These are phyloP conservation scores for Lacanobia oleracea DNA, from an alignment of 2,888 invertebrate species.

Conservation along the genomic window DNA sequence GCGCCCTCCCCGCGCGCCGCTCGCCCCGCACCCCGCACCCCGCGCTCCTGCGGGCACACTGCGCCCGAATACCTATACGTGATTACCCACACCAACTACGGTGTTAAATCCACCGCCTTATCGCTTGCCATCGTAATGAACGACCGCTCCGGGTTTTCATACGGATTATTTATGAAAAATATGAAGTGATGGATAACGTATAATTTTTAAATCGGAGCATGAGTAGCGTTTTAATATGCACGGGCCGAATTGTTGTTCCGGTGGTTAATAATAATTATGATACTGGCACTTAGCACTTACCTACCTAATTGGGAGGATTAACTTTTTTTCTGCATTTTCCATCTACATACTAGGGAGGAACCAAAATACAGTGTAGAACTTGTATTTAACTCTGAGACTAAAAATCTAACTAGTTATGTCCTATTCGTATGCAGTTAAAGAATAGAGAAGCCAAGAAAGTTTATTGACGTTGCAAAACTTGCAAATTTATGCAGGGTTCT, in stretches of 20 bases:
- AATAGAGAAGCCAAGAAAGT: conserved; percentile 40
- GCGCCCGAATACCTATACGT: conserved; percentile 68
- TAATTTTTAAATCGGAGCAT: conserved; percentile 60
- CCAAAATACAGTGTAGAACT: neutral
- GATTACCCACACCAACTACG: conserved; percentile 69
- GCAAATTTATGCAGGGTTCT: conserved; percentile 45
- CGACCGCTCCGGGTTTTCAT: conserved; percentile 72
- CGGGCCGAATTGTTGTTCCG: conserved; percentile 31
- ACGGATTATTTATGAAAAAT: conserved; percentile 70
- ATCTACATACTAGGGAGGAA: neutral
- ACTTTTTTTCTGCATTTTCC: neutral
- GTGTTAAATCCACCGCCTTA: conserved; percentile 78
- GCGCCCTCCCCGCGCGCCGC: conserved; percentile 76
- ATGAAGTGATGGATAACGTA: conserved; percentile 62
- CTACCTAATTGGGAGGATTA: conserved; percentile 22
- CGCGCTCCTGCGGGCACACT: conserved; percentile 64
- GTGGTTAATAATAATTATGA: conserved; percentile 40
- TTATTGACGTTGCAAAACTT: conserved; percentile 51
- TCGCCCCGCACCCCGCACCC: conserved; percentile 57
- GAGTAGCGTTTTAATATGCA: conserved; percentile 44
- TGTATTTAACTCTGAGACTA: neutral
- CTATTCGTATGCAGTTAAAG: conserved; percentile 1
- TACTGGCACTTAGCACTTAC: conserved; percentile 13
- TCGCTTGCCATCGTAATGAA: conserved; percentile 79
- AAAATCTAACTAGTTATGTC: conserved; percentile 2